Percentiles rank a stretch among this genome's conserved stretches.
phyloP scores from a whole-genome alignment of 2,888 invertebrate species.

The Drosophila phalerata region DNA sequence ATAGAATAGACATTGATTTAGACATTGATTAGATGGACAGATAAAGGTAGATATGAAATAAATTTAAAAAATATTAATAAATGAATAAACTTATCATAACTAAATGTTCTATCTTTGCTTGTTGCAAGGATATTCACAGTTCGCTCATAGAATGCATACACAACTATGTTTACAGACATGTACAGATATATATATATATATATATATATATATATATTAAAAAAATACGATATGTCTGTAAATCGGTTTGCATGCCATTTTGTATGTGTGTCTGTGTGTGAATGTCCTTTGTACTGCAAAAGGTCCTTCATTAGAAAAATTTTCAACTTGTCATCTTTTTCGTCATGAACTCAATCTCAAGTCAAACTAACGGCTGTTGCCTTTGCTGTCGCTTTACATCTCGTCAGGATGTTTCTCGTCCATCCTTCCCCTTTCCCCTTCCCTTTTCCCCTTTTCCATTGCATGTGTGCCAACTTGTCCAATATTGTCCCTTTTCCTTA shows the following conservation, averaged over 20 bases:
- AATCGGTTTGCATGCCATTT: conserved; percentile 42
- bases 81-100: no score
- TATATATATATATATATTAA: conserved; percentile 2
- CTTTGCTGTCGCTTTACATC: conserved; percentile 73
- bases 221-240: conserved; percentile 37
- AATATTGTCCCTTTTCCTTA: conserved; percentile 80
- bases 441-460: conserved; percentile 20
- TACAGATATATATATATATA: conserved; percentile 1
- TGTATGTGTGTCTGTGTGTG: conserved; percentile 30
- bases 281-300: conserved; percentile 70
- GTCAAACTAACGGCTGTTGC: conserved; percentile 76
- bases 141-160: conserved; percentile 6
- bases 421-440: background rate
- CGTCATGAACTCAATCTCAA: conserved; percentile 82
- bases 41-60: no score
- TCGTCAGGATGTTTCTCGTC: conserved; percentile 61
- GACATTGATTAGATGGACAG: no score
- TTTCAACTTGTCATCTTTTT: conserved; percentile 82
- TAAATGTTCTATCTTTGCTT: no score
- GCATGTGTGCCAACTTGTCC: conserved; percentile 72
- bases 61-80: no score
- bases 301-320: conserved; percentile 82
- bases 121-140: conserved; percentile 10
- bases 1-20: no score
- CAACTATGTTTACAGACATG: conserved; percentile 2